These are phyloP conservation scores for Allygus modestus DNA, from an alignment of 2,888 invertebrate species.

Conservation along the genomic window DNA sequence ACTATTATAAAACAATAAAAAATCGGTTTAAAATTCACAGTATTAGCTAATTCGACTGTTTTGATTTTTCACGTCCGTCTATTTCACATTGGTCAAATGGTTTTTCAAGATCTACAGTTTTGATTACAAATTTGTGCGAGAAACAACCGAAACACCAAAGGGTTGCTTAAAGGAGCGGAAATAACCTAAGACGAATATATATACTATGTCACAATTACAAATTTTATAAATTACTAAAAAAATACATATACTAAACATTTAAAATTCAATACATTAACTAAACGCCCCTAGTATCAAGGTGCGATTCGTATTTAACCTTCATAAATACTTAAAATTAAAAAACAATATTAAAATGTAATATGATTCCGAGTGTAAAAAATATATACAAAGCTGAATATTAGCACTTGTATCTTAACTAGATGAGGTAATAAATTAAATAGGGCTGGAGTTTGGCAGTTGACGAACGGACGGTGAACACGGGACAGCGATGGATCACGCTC, in stretches of 20 bases:
- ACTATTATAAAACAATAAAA: constrained; percentile 21
- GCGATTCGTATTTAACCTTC: constrained; percentile 31
- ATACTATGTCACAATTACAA: constrained; percentile 44
- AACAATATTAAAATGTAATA: constrained; percentile 57
- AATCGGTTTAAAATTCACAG: background rate
- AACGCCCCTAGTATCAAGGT: background rate
- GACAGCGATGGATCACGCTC: background rate
- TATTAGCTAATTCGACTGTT: background rate
- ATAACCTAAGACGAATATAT: constrained; percentile 37
- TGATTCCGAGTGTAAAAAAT: constrained; percentile 50
- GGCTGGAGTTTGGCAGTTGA: background rate
- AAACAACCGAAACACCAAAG: background rate
- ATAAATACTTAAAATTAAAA: constrained; percentile 59
- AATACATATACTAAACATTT: constrained; percentile 53
- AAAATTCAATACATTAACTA: constrained; percentile 43
- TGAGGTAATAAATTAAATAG: constrained; percentile 52
- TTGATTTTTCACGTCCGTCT: constrained; percentile 18
- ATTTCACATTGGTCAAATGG: constrained; percentile 1
- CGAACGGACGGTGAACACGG: background rate
- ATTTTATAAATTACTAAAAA: constrained; percentile 57
- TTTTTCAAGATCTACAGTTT: background rate
- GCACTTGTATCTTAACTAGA: constrained; percentile 56
- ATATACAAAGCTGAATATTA: constrained; percentile 52
- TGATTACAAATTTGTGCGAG: background rate
- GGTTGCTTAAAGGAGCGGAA: background rate